Percentiles rank a stretch among this genome's conserved stretches.
Conservation (phyloP, 2,113 vertebrate genomes). For the Nansenia antarctica region DNA sequence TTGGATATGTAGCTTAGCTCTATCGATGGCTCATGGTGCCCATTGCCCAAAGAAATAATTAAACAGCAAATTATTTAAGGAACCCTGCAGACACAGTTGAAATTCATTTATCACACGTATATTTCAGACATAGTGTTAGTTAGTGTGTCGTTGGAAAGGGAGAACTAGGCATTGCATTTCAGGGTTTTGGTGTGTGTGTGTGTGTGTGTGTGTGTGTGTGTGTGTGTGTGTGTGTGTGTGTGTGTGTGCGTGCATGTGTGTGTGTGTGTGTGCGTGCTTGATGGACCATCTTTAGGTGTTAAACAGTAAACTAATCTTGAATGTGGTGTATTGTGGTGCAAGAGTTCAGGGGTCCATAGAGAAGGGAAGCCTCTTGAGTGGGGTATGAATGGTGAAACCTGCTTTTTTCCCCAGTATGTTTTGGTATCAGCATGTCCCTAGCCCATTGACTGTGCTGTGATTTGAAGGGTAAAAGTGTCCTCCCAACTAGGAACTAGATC, state of each 20-base stretch:
- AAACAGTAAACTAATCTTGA: no score
- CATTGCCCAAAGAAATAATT: background rate
- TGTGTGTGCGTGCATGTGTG: background rate
- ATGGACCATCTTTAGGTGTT: no score
- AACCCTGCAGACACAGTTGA: background rate
- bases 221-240: background rate
- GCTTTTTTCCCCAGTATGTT: no score
- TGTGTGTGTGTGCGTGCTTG: no score
- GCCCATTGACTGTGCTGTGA: background rate
- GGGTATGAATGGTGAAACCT: no score
- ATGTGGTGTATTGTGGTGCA: no score
- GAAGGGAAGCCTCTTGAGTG: no score
- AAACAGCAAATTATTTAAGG: background rate
- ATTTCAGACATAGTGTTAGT: background rate
- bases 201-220: no score
- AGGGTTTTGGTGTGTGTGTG: background rate
- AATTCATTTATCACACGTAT: background rate
- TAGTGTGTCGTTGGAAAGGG: background rate
- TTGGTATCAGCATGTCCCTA: no score
- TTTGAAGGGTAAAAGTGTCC: no score
- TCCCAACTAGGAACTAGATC: no score
- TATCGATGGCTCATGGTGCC: background rate
- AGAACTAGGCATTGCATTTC: background rate
- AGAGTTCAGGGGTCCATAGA: no score
- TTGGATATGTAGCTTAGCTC: background rate